Percentiles rank a stretch among this genome's conserved stretches.
These are phyloP conservation scores for Cololabis saira DNA, from an alignment of 2,113 vertebrate species.

Conservation along the genomic window DNA sequence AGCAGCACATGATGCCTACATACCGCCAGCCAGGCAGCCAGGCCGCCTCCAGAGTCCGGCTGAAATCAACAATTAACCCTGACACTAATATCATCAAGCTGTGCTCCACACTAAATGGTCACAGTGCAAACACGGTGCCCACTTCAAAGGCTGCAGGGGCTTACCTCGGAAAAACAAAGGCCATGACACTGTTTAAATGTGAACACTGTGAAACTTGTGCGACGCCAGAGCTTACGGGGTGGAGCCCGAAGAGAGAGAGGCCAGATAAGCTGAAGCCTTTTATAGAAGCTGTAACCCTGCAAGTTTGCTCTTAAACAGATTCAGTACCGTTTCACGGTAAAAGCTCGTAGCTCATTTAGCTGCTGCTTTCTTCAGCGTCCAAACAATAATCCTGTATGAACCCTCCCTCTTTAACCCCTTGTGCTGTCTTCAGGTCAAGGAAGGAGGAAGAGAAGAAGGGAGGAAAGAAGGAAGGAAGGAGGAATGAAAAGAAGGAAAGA, in stretches of 20 bases:
- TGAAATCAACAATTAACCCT: constrained; percentile 69
- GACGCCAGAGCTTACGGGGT: constrained; percentile 39
- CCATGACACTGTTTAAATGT: constrained; percentile 63
- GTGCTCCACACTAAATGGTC: constrained; percentile 55
- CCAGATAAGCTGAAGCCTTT: constrained; percentile 52
- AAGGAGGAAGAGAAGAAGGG: too few species aligned
- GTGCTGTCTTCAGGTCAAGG: too few species aligned
- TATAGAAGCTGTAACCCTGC: constrained; percentile 33
- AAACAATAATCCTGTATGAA: neutral
- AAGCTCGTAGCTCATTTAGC: neutral
- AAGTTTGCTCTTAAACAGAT: constrained; percentile 1
- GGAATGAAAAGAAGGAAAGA: too few species aligned
- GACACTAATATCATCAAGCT: constrained; percentile 75
- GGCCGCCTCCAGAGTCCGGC: constrained; percentile 50
- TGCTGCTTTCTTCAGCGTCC: neutral
- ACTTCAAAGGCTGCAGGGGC: constrained; percentile 62
- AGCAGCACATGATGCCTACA: constrained; percentile 72
- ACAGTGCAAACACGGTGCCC: constrained; percentile 67
- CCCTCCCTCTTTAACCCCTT: too few species aligned
- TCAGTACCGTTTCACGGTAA: neutral
- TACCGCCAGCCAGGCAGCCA: constrained; percentile 45
- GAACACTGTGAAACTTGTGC: constrained; percentile 28
- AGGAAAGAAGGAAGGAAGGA: too few species aligned
- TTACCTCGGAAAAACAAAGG: constrained; percentile 65
- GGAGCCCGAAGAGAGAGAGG: constrained; percentile 25